phyloP scores from a whole-genome alignment of 1,140 invertebrate genomes.

The Leptinotarsa lineolata region DNA sequence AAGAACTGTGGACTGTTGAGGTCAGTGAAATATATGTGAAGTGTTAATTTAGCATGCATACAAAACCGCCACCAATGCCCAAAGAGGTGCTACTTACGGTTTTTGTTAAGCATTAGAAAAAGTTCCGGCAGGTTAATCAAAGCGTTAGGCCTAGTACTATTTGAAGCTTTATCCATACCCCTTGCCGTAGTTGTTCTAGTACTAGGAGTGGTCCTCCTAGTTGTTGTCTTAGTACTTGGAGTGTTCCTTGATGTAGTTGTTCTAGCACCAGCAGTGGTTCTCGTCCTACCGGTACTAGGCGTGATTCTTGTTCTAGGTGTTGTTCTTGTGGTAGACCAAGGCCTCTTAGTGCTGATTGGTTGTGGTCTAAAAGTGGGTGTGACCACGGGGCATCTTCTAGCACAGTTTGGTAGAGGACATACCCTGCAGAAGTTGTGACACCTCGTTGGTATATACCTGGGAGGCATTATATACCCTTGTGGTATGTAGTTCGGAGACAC shows the following conservation, averaged over 20 bases:
- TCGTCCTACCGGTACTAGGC: background rate
- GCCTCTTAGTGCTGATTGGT: background rate
- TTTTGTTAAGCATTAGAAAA: no score
- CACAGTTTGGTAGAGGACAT: background rate
- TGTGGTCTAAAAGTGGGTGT: background rate
- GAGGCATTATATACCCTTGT: background rate
- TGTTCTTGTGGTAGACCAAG: background rate
- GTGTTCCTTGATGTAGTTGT: background rate
- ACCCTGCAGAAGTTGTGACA: background rate
- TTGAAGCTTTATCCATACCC: no score
- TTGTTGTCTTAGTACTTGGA: background rate
- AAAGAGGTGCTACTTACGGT: no score
- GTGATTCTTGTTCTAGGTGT: background rate
- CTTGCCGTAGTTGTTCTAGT: no score
- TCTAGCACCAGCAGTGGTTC: background rate
- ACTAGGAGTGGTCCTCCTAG: background rate
- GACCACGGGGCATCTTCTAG: background rate
- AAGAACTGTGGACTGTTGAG: no score
- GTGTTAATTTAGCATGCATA: no score
- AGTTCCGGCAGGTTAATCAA: no score
- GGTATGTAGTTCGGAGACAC: background rate
- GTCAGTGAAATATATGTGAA: no score
- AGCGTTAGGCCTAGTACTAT: no score
- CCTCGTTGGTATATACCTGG: background rate
- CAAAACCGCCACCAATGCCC: no score